These are phyloP conservation scores for Anastatus disparis DNA, from an alignment of 1,140 invertebrate genomes.

Conservation along the genomic window DNA sequence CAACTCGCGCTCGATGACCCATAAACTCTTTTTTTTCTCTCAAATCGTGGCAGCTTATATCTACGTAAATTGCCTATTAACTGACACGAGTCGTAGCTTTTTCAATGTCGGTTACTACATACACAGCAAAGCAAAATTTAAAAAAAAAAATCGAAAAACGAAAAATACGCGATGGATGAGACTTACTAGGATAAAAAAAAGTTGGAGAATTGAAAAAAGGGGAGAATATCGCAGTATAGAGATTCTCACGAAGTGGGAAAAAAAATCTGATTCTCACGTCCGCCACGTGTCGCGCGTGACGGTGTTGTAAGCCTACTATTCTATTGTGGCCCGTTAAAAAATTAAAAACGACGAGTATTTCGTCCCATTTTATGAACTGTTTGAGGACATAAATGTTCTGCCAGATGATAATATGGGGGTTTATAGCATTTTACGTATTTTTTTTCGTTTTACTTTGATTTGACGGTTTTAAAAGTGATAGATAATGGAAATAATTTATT, in stretches of 20 bases:
- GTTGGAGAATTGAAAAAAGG: neutral
- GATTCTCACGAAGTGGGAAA: slow-evolving; percentile 33
- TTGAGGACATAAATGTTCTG: slow-evolving; percentile 13
- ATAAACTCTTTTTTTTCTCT: slow-evolving; percentile 33
- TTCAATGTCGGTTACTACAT: slow-evolving; percentile 18
- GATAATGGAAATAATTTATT: no score
- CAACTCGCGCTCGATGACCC: slow-evolving; percentile 12
- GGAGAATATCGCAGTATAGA: neutral
- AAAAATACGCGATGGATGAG: neutral
- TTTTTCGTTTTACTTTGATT: no score
- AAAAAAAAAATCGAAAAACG: slow-evolving; percentile 18
- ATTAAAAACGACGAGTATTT: slow-evolving; percentile 28
- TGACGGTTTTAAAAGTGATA: no score
- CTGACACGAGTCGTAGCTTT: slow-evolving; percentile 29
- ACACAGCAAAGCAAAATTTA: neutral
- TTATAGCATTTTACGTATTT: no score
- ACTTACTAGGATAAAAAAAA: neutral
- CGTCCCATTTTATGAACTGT: neutral
- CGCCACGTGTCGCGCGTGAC: slow-evolving; percentile 27
- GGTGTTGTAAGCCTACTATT: slow-evolving; percentile 20
- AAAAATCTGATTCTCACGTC: slow-evolving; percentile 42
- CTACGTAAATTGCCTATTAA: slow-evolving; percentile 40
- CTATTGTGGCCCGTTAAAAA: slow-evolving; percentile 29
- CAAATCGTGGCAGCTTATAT: neutral
- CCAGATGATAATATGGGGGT: no score